Conservation (phyloP, 1,140 invertebrate genomes). For the Amyelois transitella region DNA sequence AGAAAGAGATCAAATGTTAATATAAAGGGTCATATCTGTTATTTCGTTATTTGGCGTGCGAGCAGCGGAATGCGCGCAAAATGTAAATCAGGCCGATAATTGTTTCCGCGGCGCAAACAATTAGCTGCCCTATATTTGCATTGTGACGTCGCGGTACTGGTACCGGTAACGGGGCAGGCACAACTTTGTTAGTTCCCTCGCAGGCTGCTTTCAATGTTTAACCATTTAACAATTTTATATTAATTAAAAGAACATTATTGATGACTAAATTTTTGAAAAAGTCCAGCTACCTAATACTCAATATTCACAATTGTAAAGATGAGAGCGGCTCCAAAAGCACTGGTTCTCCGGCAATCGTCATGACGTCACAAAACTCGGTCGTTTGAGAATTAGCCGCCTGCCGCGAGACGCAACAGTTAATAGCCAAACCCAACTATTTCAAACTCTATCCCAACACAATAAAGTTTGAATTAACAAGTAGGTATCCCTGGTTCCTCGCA, state of each 20-base stretch:
- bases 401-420: constrained; percentile 40
- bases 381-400: constrained; percentile 28
- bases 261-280: too few relatives aligned
- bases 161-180: too few relatives aligned
- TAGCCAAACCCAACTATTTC: constrained; percentile 2
- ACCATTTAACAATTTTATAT: too few relatives aligned
- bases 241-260: too few relatives aligned
- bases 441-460: constrained; percentile 13
- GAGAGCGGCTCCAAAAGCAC: neutral
- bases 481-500: constrained; percentile 3
- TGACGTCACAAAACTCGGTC: neutral
- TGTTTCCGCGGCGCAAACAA: neutral
- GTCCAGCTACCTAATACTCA: too few relatives aligned
- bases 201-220: too few relatives aligned
- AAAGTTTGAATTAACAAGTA: constrained; percentile 16
- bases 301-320: neutral
- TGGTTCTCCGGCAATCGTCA: neutral
- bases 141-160: too few relatives aligned
- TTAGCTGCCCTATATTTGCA: neutral
- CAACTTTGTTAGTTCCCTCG: too few relatives aligned
- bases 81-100: neutral
- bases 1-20: neutral
- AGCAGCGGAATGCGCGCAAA: neutral
- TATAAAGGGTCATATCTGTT: neutral
- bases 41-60: neutral